These are phyloP conservation scores for Adelosebastes latens DNA, from an alignment of 2,797 vertebrate genomes.

Conservation along the genomic window DNA sequence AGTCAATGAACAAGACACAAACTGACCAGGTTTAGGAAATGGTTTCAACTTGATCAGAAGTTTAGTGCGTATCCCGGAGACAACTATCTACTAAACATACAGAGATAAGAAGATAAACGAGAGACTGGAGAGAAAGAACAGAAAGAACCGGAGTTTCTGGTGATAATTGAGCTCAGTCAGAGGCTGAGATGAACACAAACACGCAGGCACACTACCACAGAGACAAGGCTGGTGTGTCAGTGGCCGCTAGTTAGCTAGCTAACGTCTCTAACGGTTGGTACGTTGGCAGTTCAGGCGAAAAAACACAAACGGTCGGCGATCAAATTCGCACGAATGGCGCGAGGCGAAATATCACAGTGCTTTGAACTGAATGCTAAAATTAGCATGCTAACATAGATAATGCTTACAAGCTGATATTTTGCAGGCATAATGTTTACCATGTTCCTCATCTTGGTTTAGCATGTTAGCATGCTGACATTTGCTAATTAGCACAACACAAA, in stretches of 20 bases:
- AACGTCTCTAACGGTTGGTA: too few relatives aligned
- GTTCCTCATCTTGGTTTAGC: not conserved
- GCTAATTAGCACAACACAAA: too few relatives aligned
- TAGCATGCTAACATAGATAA: not conserved
- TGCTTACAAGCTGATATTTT: not conserved
- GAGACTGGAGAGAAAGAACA: not conserved
- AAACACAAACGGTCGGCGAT: too few relatives aligned
- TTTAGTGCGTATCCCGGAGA: not conserved
- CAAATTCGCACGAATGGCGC: not conserved
- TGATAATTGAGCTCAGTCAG: not conserved
- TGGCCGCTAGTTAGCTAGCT: too few relatives aligned
- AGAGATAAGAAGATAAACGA: not conserved
- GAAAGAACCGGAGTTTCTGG: rapidly evolving
- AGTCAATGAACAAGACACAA: not conserved
- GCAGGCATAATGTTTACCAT: not conserved
- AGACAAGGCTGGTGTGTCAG: too few relatives aligned
- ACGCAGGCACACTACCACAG: rapidly evolving
- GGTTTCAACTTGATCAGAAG: not conserved
- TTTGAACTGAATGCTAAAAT: not conserved
- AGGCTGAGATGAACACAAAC: too few relatives aligned
- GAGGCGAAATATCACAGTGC: not conserved
- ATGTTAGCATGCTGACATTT: too few relatives aligned
- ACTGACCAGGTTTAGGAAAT: not conserved
- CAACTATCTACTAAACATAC: not conserved
- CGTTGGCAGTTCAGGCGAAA: too few relatives aligned